phyloP scores from a whole-genome alignment of 2,797 vertebrate genomes.

The Pterois miles region DNA sequence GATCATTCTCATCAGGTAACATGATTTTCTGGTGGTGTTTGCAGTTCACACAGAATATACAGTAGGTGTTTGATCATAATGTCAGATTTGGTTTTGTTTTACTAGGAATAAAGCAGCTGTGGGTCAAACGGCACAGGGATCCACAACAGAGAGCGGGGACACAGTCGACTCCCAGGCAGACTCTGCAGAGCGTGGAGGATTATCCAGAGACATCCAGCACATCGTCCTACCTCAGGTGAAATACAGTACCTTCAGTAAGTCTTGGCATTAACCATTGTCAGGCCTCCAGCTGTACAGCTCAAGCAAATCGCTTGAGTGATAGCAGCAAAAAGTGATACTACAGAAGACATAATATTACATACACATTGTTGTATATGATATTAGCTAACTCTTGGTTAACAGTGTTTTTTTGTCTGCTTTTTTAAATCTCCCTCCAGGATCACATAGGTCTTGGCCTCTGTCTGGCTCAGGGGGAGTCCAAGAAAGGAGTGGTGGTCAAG shows the following conservation, averaged over 20 bases:
- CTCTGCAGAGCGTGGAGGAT: constrained; percentile 32
- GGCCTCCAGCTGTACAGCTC: neutral
- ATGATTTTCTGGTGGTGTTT: neutral
- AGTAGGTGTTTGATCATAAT: neutral
- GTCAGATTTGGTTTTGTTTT: constrained; percentile 17
- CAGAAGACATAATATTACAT: neutral
- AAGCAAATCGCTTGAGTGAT: neutral
- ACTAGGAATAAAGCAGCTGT: constrained; percentile 87
- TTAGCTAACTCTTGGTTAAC: neutral
- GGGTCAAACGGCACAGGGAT: constrained; percentile 84
- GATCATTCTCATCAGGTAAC: constrained; percentile 93
- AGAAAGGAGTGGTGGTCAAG: constrained; percentile 43
- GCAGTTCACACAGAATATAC: neutral
- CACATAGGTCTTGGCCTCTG: constrained; percentile 58
- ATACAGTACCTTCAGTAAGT: neutral
- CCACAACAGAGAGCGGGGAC: constrained; percentile 64
- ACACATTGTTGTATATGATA: neutral
- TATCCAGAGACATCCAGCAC: constrained; percentile 47
- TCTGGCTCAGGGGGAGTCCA: constrained; percentile 42
- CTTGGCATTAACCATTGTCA: constrained; percentile 14
- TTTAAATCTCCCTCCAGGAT: constrained; percentile 48
- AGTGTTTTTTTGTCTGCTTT: neutral
- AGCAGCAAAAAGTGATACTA: neutral
- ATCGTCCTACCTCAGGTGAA: constrained; percentile 68
- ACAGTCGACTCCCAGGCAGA: constrained; percentile 38